These are phyloP conservation scores for Eutolmus rufibarbis DNA, from an alignment of 2,888 invertebrate genomes.

Conservation along the genomic window DNA sequence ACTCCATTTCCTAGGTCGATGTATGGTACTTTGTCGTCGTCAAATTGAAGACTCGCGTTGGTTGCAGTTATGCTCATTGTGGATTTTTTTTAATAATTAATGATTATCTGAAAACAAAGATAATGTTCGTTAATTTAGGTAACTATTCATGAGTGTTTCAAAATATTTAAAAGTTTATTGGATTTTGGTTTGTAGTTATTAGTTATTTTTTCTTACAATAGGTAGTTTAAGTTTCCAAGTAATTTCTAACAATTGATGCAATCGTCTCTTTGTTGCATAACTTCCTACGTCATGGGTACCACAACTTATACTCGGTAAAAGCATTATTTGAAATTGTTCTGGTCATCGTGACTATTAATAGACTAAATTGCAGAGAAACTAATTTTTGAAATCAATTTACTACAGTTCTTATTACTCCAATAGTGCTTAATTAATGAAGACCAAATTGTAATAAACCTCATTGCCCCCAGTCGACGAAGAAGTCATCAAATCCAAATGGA, in stretches of 20 bases:
- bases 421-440: neutral
- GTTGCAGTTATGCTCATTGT: neutral
- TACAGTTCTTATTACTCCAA: neutral
- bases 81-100: neutral
- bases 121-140: neutral
- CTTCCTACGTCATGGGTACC: neutral
- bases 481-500: neutral
- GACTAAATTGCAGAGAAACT: too few relatives aligned
- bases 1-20: conserved; percentile 68
- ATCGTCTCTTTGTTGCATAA: neutral
- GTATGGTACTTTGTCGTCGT: conserved; percentile 68
- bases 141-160: neutral
- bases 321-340: neutral
- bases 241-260: neutral
- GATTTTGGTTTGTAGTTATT: too few relatives aligned
- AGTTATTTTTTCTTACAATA: too few relatives aligned
- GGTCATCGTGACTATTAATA: neutral
- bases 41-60: conserved; percentile 57
- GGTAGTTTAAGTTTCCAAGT: too few relatives aligned
- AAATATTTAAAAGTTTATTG: neutral
- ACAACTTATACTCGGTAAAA: neutral
- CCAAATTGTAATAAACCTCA: neutral
- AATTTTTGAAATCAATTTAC: neutral
- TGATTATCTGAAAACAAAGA: neutral
- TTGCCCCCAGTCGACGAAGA: neutral